These are phyloP conservation scores for Rhizoglyphus robini DNA, from an alignment of 1,140 invertebrate species.

Conservation along the genomic window DNA sequence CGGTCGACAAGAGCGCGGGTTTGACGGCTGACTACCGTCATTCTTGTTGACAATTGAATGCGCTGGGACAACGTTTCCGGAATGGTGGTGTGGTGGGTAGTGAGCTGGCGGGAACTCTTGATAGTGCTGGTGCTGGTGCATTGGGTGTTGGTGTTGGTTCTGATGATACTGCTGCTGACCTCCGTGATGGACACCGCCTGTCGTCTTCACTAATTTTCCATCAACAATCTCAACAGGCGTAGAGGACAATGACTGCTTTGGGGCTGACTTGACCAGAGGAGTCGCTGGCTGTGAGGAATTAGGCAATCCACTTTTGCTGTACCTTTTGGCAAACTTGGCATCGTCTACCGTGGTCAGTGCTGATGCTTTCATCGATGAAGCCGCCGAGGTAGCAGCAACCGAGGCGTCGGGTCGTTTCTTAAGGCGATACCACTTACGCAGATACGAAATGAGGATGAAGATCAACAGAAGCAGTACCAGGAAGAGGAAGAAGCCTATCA, in stretches of 20 bases:
- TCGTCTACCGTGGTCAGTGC: background rate
- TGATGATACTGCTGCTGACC: constrained; percentile 2
- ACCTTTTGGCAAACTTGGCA: background rate
- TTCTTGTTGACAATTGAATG: background rate
- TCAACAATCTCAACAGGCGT: background rate
- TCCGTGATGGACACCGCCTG: background rate
- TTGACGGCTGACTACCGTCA: background rate
- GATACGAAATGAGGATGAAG: constrained; percentile 15
- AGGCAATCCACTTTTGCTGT: background rate
- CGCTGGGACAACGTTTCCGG: background rate
- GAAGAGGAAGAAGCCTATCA: constrained; percentile 18
- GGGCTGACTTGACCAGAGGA: background rate
- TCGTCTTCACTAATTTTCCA: background rate
- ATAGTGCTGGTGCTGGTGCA: constrained; percentile 9
- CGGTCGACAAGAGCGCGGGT: background rate
- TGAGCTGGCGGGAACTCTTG: background rate
- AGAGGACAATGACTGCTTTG: background rate
- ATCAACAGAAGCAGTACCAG: constrained; percentile 6
- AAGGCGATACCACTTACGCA: constrained; percentile 15
- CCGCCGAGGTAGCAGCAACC: background rate
- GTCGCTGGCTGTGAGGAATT: constrained; percentile 5
- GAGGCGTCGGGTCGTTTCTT: background rate
- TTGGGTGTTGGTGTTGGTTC: background rate
- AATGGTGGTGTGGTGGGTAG: background rate
- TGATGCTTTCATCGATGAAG: background rate